These are phyloP conservation scores for Calameuta idolon DNA, from an alignment of 2,888 invertebrate species.

Conservation along the genomic window DNA sequence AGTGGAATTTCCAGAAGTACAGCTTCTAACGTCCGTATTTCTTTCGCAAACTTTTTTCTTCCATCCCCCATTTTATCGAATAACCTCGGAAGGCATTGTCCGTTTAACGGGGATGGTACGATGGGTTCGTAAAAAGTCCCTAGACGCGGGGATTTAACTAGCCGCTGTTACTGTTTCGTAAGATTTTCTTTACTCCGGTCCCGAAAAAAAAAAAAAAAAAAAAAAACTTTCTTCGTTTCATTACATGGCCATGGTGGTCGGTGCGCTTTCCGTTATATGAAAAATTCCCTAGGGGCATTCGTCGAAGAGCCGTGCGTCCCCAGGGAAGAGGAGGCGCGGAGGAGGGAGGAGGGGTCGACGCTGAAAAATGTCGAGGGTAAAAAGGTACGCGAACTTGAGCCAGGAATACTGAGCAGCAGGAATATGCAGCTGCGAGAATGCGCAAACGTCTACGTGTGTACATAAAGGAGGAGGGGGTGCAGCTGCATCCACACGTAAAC, in stretches of 20 bases:
- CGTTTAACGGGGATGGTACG: neutral
- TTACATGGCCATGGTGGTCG: neutral
- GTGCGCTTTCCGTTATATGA: neutral
- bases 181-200: neutral
- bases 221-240: neutral
- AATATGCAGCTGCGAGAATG: neutral
- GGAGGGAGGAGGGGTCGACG: neutral
- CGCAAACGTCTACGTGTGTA: neutral
- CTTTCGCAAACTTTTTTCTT: neutral
- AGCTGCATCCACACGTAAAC: neutral
- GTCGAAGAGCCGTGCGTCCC: neutral
- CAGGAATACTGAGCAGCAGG: neutral
- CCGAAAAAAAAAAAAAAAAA: too few relatives aligned
- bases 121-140: neutral
- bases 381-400: neutral
- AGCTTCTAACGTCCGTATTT: neutral
- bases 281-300: neutral
- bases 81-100: neutral
- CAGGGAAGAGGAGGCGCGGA: too few relatives aligned
- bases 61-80: neutral
- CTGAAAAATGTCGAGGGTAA: neutral
- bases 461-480: neutral
- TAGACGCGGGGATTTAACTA: neutral
- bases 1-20: neutral
- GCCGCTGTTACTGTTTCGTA: neutral